Evolutionary conservation across 1,140 invertebrate species (phyloP).

Genomic region (Eueides isabella): DNA sequence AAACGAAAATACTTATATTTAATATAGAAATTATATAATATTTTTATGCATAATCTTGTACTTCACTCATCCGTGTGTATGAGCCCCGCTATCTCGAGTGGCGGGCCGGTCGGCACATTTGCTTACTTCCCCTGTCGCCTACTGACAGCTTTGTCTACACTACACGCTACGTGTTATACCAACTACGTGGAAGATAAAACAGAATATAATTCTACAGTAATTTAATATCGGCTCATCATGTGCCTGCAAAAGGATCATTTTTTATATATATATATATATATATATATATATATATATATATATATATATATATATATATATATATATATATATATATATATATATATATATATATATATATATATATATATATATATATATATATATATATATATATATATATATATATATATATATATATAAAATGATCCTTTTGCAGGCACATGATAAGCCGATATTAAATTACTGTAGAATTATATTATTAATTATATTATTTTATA

Average conservation of each 20-base stretch:
- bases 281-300: too few species aligned
- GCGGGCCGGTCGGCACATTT: slow-evolving; percentile 43
- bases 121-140: slow-evolving; percentile 42
- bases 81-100: slow-evolving; percentile 33
- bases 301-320: too few species aligned
- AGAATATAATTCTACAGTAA: neutral
- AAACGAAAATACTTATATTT: too few species aligned
- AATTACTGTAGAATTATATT: neutral
- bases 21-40: too few species aligned
- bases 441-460: slow-evolving; percentile 7
- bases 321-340: too few species aligned
- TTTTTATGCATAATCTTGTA: neutral
- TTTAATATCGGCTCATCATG: slow-evolving; percentile 7
- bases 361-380: too few species aligned
- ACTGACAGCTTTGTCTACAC: slow-evolving; percentile 44
- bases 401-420: neutral
- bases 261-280: neutral
- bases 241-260: neutral
- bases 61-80: slow-evolving; percentile 21
- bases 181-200: slow-evolving; percentile 8
- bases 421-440: neutral
- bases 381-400: too few species aligned
- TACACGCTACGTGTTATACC: slow-evolving; percentile 18
- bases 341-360: too few species aligned
- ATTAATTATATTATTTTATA: neutral